Conservation (phyloP, 1,140 invertebrate species). For the Drosophila chauvacae region DNA sequence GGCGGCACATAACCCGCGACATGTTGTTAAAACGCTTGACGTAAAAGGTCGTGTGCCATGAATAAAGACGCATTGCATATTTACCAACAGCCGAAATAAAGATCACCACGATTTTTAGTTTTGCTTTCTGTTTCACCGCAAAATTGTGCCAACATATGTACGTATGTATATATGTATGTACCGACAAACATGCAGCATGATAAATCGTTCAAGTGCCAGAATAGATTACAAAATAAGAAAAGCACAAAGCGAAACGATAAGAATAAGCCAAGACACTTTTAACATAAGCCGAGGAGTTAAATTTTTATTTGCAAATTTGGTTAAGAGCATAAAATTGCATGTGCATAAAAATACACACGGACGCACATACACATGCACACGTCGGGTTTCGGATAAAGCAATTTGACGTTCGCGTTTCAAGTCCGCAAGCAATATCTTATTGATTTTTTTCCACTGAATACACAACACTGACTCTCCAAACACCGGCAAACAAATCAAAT, state of each 20-base stretch:
- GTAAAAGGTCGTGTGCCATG: background rate
- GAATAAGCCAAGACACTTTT: background rate
- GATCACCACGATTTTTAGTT: conserved; percentile 16
- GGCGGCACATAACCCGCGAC: no score
- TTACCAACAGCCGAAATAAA: conserved; percentile 16
- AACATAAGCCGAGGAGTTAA: background rate
- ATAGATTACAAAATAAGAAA: background rate
- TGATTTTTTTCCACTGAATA: background rate
- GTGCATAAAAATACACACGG: conserved; percentile 45
- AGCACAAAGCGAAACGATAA: background rate
- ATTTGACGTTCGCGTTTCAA: background rate
- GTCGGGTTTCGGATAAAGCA: background rate
- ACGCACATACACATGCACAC: conserved; percentile 32
- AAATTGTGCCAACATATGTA: conserved; percentile 24
- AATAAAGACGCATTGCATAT: conserved; percentile 11
- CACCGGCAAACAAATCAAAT: conserved; percentile 16
- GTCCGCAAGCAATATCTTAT: background rate
- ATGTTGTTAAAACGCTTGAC: background rate
- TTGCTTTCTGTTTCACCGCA: conserved; percentile 7
- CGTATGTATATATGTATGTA: no score
- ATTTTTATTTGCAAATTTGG: conserved; percentile 11
- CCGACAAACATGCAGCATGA: background rate
- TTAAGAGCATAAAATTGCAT: conserved; percentile 42
- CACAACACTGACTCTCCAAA: background rate
- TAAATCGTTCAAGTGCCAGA: background rate